Base-by-base conservation (phyloP, 1,140 invertebrate genomes). In the Diorhabda elongata region DNA sequence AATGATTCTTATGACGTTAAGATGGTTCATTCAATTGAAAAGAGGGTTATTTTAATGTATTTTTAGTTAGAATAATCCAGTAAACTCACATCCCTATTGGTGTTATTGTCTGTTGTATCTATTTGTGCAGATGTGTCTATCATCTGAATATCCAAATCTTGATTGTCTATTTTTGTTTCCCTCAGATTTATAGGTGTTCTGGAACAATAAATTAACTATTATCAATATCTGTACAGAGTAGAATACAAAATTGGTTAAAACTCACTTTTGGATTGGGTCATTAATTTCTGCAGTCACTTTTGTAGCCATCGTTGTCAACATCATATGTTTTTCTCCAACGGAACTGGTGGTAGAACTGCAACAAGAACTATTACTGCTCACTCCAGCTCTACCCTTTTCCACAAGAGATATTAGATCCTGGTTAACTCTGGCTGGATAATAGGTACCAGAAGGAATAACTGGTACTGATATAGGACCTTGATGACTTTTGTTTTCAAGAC, bases 391-490 rank as follows among this genome's bases (percentile, higher is more conserved):
- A 2, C 85, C 85, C 72, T 86, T 86, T 72, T 87, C 85, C 4
- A 85, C 84, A 68, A 86, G 75, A 5, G 85, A 87, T 65, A 87
- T 86, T n/a, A 86, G 79, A 75, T 87, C 85, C 42, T 81, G 79
- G 5, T 70, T 78, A 75, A 69, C 70, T 42, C 74, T 67, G n/a
- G 75, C 73, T 11, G 71, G 58, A 8, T 71, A 65, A 64, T 60
- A 65, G 9, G 71, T 43, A 66, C 11, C 11, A 58, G 60, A 41
- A 61, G 65, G 57, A 8, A 6, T 6, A 52, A 44, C 8, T 41
- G 63, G 52, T 52, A 52, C n/a, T 8, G 47, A n/a, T n/a, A n/a
- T 8, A 43, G 78, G 78, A 65, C 81, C 80, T 75, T 81, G 81
- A 66, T 78, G 86, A 62, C 86, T 68, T 9, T 65, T 63, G n/a